Evolutionary conservation across 1,140 invertebrate species (phyloP).

Genomic region (Caenorhabditis elegans): DNA sequence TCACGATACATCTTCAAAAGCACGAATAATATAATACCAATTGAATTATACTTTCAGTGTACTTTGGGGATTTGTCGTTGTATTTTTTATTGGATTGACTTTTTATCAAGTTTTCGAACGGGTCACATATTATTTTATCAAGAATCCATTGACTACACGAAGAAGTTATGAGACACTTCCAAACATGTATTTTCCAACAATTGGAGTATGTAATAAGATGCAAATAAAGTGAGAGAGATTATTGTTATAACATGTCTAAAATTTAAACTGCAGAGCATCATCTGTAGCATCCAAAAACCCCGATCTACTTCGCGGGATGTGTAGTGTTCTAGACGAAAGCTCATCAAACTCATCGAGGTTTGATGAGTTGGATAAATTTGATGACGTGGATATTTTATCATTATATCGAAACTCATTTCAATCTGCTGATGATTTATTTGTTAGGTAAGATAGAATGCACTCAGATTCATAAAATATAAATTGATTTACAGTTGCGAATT

Average conservation of each 20-base stretch:
- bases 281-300: constrained; percentile 46
- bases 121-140: constrained; percentile 54
- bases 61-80: constrained; percentile 50
- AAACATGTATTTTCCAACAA: constrained; percentile 47
- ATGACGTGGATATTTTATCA: constrained; percentile 38
- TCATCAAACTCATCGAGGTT: constrained; percentile 40
- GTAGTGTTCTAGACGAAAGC: constrained; percentile 44
- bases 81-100: constrained; percentile 53
- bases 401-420: constrained; percentile 41
- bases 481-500: constrained; percentile 46
- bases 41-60: constrained; percentile 33
- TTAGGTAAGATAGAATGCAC: constrained; percentile 16
- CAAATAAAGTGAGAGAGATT: constrained; percentile 48
- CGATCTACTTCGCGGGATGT: constrained; percentile 43
- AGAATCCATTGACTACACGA: constrained; percentile 49
- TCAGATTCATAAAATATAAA: not conserved
- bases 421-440: constrained; percentile 50
- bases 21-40: not conserved
- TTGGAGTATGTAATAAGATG: constrained; percentile 55
- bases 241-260: not conserved
- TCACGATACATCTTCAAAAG: not conserved
- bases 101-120: constrained; percentile 56
- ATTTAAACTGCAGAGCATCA: constrained; percentile 50
- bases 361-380: constrained; percentile 34
- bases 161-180: constrained; percentile 51